Evolutionary conservation across 2,113 vertebrate genomes (phyloP).

Genomic region (Asarcornis scutulata): DNA sequence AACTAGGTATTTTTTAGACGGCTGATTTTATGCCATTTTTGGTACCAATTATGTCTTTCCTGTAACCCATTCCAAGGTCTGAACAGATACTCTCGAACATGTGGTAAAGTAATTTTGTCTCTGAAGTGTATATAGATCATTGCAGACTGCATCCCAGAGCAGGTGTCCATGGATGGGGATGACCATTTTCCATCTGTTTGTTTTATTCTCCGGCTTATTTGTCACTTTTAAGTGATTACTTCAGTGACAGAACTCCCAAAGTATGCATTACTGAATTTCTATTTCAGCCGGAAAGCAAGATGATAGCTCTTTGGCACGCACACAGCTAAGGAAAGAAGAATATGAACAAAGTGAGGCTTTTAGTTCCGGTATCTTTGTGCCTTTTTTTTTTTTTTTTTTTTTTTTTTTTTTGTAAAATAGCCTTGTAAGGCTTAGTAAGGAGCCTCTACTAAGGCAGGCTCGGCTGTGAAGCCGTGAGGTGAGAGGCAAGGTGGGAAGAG

Average conservation of each 20-base stretch:
- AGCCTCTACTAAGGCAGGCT: neutral
- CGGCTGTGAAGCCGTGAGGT: neutral
- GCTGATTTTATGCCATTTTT: slow-evolving; percentile 26
- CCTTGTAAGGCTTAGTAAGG: neutral
- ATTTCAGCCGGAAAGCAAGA: slow-evolving; percentile 65
- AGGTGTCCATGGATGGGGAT: slow-evolving; percentile 48
- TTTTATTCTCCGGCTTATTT: slow-evolving; percentile 67
- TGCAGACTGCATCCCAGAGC: slow-evolving; percentile 48
- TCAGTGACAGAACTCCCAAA: slow-evolving; percentile 69
- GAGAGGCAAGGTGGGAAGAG: neutral
- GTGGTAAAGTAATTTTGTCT: slow-evolving; percentile 56
- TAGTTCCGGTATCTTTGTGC: slow-evolving; percentile 58
- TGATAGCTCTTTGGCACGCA: slow-evolving; percentile 55
- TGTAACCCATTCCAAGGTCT: slow-evolving; percentile 40
- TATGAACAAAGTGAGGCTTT: slow-evolving; percentile 47
- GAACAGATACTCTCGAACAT: slow-evolving; percentile 26
- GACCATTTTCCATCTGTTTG: slow-evolving; percentile 70
- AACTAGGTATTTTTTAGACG: neutral
- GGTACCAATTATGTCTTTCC: slow-evolving; percentile 22
- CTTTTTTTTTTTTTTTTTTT: neutral
- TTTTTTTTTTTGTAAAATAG: slow-evolving; percentile 10
- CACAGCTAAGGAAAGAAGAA: slow-evolving; percentile 22
- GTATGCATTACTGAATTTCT: slow-evolving; percentile 72
- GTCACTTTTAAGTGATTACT: slow-evolving; percentile 55
- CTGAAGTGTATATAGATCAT: slow-evolving; percentile 43